A percentile compares a stretch with the other conserved stretches of the same genome.
phyloP scores from a whole-genome alignment of 2,113 vertebrate species.

The Malurus melanocephalus region DNA sequence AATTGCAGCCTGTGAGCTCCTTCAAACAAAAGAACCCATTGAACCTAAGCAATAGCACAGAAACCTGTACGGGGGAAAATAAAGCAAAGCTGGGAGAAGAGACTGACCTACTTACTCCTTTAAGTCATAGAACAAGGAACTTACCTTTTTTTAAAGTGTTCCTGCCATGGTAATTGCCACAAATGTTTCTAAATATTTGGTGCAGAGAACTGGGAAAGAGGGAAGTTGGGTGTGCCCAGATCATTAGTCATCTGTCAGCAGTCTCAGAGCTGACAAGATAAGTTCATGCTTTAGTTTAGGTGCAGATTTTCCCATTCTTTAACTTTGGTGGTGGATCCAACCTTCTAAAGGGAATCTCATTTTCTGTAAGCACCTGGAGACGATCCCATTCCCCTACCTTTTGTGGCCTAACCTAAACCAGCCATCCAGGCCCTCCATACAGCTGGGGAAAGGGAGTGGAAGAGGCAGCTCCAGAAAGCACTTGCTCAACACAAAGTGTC shows the following conservation, averaged over 20 bases:
- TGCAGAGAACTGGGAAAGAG: neutral
- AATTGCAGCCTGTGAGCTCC: neutral
- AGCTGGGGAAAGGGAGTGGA: neutral
- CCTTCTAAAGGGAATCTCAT: neutral
- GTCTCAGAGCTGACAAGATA: rapidly evolving
- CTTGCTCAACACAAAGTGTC: neutral
- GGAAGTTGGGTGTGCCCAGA: neutral
- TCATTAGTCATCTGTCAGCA: too few species aligned
- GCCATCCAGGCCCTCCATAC: neutral
- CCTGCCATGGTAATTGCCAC: rapidly evolving
- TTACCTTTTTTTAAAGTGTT: neutral
- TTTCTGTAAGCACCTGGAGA: neutral
- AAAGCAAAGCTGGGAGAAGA: neutral
- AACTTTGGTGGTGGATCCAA: neutral
- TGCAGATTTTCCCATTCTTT: neutral
- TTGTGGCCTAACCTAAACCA: neutral
- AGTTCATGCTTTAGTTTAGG: neutral
- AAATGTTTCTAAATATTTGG: neutral
- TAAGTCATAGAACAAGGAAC: neutral
- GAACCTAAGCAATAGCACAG: neutral
- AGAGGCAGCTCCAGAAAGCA: neutral
- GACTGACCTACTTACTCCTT: neutral
- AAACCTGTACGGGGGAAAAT: rapidly evolving
- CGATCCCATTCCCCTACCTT: neutral
- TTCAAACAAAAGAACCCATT: neutral